A percentile compares a stretch with the other conserved stretches of the same genome.
Conservation (phyloP, 2,888 invertebrate genomes). For the Nephrotoma guestfalica region DNA sequence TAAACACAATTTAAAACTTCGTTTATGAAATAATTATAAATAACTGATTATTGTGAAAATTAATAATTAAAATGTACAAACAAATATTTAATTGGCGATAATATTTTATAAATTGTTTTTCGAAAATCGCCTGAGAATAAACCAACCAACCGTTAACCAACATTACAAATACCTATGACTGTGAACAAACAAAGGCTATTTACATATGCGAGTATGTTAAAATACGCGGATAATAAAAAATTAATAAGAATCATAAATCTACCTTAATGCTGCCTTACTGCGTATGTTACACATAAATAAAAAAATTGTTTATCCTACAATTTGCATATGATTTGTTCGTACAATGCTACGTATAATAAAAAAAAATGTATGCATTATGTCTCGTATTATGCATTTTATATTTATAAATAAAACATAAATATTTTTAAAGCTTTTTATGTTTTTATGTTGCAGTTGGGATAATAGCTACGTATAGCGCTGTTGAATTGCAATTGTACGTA, state of each 20-base stretch:
- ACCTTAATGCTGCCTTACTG: not conserved
- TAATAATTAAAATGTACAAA: not conserved
- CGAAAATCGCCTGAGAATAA: not conserved
- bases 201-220: not conserved
- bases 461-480: not conserved
- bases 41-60: no score
- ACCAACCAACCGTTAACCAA: not conserved
- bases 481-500: not conserved
- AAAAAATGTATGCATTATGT: no score
- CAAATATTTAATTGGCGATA: not conserved
- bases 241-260: not conserved
- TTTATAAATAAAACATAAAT: not conserved
- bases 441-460: not conserved
- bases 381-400: not conserved
- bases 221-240: not conserved
- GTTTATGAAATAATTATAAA: no score
- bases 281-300: not conserved
- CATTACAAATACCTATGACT: not conserved
- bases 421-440: not conserved
- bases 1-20: no score
- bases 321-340: not conserved
- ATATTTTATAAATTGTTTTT: not conserved
- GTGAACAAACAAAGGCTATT: not conserved
- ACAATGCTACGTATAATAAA: not conserved
- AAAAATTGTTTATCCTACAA: not conserved